phyloP scores from a whole-genome alignment of 2,797 vertebrate genomes.

The Gallinago stenura region DNA sequence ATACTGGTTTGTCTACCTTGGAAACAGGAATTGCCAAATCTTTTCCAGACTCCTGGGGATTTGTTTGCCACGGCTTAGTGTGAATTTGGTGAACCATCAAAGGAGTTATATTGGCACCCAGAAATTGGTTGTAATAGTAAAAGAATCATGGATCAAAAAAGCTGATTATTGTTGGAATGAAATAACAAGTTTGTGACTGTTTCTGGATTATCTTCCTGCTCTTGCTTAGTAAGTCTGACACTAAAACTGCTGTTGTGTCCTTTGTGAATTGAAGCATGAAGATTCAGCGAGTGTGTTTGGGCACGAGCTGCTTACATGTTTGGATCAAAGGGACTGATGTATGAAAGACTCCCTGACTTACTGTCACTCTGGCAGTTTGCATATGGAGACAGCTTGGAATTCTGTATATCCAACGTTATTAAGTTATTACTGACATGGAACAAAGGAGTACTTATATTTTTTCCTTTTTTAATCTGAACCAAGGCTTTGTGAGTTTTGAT shows the following conservation, averaged over 20 bases:
- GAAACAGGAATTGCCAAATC: background rate
- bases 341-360: background rate
- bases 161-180: background rate
- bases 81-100: background rate
- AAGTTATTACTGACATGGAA: background rate
- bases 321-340: background rate
- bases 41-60: background rate
- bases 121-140: background rate
- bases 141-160: background rate
- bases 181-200: background rate
- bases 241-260: background rate
- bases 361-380: background rate
- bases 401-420: background rate
- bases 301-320: background rate
- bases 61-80: background rate
- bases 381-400: background rate
- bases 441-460: background rate
- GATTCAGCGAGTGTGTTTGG: background rate
- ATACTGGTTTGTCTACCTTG: background rate
- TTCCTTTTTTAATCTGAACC: background rate
- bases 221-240: background rate
- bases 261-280: background rate
- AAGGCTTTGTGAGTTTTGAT: background rate
- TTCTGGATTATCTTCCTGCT: background rate
- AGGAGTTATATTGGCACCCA: background rate